Base-by-base conservation (phyloP, 2,113 vertebrate genomes). In the Megatriorchis doriae region DNA sequence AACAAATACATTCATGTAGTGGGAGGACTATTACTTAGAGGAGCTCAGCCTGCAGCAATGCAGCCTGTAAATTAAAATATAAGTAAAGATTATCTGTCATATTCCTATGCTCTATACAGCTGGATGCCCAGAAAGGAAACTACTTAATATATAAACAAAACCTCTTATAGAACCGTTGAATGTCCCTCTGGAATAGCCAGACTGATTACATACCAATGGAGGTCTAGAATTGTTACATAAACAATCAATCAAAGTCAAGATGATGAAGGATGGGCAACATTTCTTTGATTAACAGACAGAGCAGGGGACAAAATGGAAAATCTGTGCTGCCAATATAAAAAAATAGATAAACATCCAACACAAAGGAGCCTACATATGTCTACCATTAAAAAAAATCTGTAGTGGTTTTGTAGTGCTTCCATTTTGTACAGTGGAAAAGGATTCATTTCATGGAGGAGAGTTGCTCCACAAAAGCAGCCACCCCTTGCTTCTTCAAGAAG, bases 51-150 rank as follows among this genome's bases (percentile, higher is more conserved):
- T 86, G 79, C 81, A 90, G 53, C 59, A 93, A 95, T 95, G 67
- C 29, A 94, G 71, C 15, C 40, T 89, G 68, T 25, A 96, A 95
- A 97, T 94, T 86, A 88, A 93, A 95, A 90, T 77, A 67, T 31
- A 73, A 86, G 56, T 78, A 96, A 98, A 96, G 78, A 93, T 80
- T 94, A 47, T 91, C 88, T 97, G 90, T 91, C 88, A 95, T 63
- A 94, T 81, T 79, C 15, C 50, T 73, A 26, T 78, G 18, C 34
- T 70, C 13, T 92, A 27, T 83, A 38, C 13, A 88, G 23, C 27
- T 53, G 52, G n/a, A 94, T 96, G 67, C 21, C 40, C 45, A 78
- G 70, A 77, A 96, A 97, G 48, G 81, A 88, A 94, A 88, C 59
- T 52, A 72, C 56, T 50, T 82, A 40, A 70, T 87, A n/a, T 67